A percentile compares a stretch with the other conserved stretches of the same genome.
phyloP scores from a whole-genome alignment of 2,113 vertebrate species.

The Gulo gulo region DNA sequence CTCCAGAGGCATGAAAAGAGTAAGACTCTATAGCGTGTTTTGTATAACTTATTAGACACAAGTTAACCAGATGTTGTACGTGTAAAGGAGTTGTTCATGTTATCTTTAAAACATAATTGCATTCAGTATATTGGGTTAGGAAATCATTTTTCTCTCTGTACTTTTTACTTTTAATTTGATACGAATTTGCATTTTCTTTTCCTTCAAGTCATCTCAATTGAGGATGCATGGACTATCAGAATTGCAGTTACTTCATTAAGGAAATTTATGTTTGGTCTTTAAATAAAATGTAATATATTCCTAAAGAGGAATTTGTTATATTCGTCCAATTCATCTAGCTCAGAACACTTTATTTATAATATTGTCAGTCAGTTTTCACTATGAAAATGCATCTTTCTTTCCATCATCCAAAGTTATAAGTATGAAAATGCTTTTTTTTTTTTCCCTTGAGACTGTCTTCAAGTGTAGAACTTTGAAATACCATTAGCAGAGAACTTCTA shows the following conservation, averaged over 20 bases:
- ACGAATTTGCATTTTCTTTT: slow-evolving; percentile 36
- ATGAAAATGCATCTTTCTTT: not conserved
- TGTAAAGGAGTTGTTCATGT: not conserved
- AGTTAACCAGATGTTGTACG: not conserved
- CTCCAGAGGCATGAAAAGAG: not conserved
- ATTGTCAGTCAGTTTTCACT: not conserved
- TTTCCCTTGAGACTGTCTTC: not conserved
- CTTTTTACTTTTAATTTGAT: slow-evolving; percentile 37
- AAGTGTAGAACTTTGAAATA: not conserved
- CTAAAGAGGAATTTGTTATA: slow-evolving; percentile 1
- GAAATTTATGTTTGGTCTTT: not conserved
- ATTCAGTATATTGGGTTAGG: slow-evolving; percentile 11
- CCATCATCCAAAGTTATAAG: not conserved
- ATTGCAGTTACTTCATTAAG: slow-evolving; percentile 37
- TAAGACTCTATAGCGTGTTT: not conserved
- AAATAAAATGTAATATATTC: slow-evolving; percentile 47
- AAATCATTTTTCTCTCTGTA: slow-evolving; percentile 30
- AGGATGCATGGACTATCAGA: not conserved
- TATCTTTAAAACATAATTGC: not conserved
- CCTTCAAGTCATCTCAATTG: not conserved
- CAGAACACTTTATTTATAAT: not conserved
- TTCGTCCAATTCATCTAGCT: not conserved
- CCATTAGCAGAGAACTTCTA: slow-evolving; percentile 28
- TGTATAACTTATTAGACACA: not conserved
- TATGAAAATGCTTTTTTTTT: not conserved